Evolutionary conservation across 2,113 vertebrate genomes (phyloP).

Genomic region (Pitta sordida): DNA sequence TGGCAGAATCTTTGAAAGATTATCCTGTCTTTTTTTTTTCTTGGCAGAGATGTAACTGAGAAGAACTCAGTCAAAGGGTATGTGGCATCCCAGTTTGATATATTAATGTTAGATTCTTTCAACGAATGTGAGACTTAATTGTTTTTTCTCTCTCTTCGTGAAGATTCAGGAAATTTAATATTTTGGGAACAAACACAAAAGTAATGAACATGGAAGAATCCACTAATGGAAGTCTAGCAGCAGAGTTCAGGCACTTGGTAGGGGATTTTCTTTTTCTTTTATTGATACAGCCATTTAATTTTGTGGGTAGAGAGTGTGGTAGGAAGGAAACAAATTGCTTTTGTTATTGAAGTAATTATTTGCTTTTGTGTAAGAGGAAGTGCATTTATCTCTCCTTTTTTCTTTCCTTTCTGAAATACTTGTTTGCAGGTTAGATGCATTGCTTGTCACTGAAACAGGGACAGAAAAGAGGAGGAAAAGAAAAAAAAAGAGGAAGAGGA

Average conservation of each 20-base stretch:
- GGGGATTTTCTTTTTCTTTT: not conserved
- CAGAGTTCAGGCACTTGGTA: constrained; percentile 96
- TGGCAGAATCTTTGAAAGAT: not conserved
- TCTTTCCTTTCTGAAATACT: not conserved
- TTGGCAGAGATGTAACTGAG: constrained; percentile 88
- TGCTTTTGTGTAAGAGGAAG: not conserved
- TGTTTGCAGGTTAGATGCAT: not conserved
- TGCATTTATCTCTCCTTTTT: not conserved
- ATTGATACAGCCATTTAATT: not conserved
- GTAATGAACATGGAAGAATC: constrained; percentile 99
- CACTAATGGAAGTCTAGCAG: constrained; percentile 91
- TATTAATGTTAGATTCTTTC: not conserved
- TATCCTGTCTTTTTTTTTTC: not conserved
- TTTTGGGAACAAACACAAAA: constrained; percentile 93
- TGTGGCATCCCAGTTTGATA: not conserved
- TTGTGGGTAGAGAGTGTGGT: not conserved
- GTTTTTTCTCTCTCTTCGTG: not conserved
- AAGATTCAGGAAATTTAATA: constrained; percentile 96
- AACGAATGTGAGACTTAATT: not conserved
- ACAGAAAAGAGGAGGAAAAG: no score
- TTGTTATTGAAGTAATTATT: not conserved
- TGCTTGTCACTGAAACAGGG: not conserved
- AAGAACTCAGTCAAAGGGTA: constrained; percentile 89
- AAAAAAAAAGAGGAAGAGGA: no score
- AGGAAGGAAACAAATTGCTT: not conserved